Evolutionary conservation across 1,140 invertebrate species (phyloP).

Genomic region (Drosophila bocki): DNA sequence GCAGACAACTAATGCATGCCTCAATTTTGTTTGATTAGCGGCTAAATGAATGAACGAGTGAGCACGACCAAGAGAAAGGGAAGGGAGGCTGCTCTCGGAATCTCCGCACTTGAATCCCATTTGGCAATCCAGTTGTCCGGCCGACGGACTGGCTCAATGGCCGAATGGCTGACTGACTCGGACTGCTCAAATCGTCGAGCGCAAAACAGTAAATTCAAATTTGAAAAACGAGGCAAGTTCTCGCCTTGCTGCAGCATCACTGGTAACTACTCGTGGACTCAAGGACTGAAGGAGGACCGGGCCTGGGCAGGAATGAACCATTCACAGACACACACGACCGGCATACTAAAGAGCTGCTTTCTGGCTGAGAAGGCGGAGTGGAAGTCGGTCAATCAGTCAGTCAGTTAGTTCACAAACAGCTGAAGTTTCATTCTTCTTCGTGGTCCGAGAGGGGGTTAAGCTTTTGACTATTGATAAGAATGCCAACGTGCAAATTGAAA

Average conservation of each 20-base stretch:
- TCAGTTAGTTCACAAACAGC: slow-evolving; percentile 62
- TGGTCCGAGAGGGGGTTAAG: background rate
- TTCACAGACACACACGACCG: slow-evolving; percentile 53
- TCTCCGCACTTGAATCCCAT: slow-evolving; percentile 19
- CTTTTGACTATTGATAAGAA: slow-evolving; percentile 56
- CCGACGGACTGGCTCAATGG: slow-evolving; percentile 9
- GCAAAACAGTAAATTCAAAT: slow-evolving; percentile 61
- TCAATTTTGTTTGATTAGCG: slow-evolving; percentile 68
- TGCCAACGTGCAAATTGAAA: slow-evolving; percentile 55
- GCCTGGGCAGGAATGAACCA: slow-evolving; percentile 14
- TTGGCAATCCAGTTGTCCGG: slow-evolving; percentile 5
- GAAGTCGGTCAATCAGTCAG: slow-evolving; percentile 61
- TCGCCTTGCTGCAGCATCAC: slow-evolving; percentile 19
- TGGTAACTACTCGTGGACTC: slow-evolving; percentile 11
- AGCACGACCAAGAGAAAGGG: slow-evolving; percentile 13
- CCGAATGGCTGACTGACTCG: slow-evolving; percentile 41
- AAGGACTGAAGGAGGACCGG: slow-evolving; percentile 15
- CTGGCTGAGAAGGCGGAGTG: slow-evolving; percentile 22
- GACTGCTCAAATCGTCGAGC: slow-evolving; percentile 49
- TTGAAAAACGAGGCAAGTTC: slow-evolving; percentile 63
- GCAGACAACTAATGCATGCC: slow-evolving; percentile 63
- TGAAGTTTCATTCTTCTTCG: slow-evolving; percentile 50
- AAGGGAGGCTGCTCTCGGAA: background rate
- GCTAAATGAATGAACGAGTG: slow-evolving; percentile 65
- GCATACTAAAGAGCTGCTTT: slow-evolving; percentile 54